These are phyloP conservation scores for Heliconius erato DNA, from an alignment of 2,888 invertebrate genomes.

Conservation along the genomic window DNA sequence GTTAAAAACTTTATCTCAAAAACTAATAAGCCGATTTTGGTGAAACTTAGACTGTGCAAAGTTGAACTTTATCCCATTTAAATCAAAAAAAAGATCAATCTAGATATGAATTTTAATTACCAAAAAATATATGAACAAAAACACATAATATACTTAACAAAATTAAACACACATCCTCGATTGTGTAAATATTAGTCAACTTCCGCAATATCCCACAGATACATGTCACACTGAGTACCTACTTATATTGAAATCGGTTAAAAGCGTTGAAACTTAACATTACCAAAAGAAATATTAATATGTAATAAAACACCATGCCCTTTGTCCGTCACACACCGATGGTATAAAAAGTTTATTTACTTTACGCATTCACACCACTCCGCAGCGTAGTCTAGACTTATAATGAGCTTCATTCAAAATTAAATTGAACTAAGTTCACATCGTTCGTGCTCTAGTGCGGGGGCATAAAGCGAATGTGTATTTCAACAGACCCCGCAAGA, in stretches of 20 bases:
- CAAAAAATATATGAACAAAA: too few species aligned
- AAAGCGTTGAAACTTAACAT: background rate
- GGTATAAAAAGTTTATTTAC: slow-evolving; percentile 21
- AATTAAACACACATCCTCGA: too few species aligned
- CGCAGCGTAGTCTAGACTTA: slow-evolving; percentile 32
- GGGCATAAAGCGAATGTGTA: slow-evolving; percentile 20
- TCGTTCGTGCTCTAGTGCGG: slow-evolving; percentile 24
- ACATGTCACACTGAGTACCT: background rate
- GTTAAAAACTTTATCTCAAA: too few species aligned
- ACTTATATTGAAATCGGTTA: background rate
- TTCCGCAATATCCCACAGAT: background rate
- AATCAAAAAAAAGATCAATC: too few species aligned
- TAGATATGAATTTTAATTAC: too few species aligned
- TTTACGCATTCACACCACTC: slow-evolving; percentile 35
- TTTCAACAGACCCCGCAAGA: slow-evolving; percentile 22
- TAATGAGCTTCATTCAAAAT: slow-evolving; percentile 38
- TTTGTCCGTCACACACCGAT: slow-evolving; percentile 13
- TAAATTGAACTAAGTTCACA: slow-evolving; percentile 32
- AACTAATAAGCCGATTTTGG: too few species aligned
- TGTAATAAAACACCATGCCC: background rate
- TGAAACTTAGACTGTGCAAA: too few species aligned
- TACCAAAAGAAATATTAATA: background rate
- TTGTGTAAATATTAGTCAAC: background rate
- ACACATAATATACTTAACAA: too few species aligned
- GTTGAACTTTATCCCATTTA: too few species aligned